Percentiles rank a stretch among this genome's conserved stretches.
phyloP scores from a whole-genome alignment of 2,113 vertebrate species.

The Tupaia chinensis region DNA sequence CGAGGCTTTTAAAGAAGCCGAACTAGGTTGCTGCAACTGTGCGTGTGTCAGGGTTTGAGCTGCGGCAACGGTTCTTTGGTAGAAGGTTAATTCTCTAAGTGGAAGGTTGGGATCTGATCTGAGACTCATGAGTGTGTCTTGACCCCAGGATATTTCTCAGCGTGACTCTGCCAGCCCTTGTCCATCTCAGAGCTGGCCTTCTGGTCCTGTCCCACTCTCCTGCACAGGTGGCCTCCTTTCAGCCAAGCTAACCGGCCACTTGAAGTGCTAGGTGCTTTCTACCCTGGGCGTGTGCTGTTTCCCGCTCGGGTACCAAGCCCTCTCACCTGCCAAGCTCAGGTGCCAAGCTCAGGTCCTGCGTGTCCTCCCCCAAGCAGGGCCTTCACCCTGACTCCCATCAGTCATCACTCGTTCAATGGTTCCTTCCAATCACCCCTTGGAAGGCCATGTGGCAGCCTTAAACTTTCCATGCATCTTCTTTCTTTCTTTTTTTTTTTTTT shows the following conservation, averaged over 20 bases:
- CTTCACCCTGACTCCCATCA: neutral
- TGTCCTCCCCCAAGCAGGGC: neutral
- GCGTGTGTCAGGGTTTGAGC: neutral
- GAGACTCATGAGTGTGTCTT: neutral
- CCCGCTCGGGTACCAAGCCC: accelerated
- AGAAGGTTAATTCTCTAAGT: neutral
- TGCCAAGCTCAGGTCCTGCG: neutral
- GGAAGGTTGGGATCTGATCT: neutral
- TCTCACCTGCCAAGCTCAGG: neutral
- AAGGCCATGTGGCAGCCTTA: neutral
- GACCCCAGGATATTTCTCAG: neutral
- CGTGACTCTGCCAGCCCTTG: neutral
- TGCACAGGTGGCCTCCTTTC: neutral
- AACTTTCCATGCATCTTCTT: too few relatives aligned
- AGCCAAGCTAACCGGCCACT: neutral
- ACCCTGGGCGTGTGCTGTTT: accelerated
- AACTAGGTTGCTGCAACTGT: neutral
- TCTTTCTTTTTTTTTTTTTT: neutral
- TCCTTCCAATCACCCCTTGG: accelerated
- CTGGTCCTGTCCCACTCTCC: accelerated
- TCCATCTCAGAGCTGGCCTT: neutral
- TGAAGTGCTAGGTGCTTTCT: accelerated
- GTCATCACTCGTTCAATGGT: neutral
- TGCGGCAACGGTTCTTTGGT: neutral
- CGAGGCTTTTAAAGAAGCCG: neutral